A percentile compares a stretch with the other conserved stretches of the same genome.
These are phyloP conservation scores for Trigoniulus corallinus DNA, from an alignment of 1,140 invertebrate genomes.

Conservation along the genomic window DNA sequence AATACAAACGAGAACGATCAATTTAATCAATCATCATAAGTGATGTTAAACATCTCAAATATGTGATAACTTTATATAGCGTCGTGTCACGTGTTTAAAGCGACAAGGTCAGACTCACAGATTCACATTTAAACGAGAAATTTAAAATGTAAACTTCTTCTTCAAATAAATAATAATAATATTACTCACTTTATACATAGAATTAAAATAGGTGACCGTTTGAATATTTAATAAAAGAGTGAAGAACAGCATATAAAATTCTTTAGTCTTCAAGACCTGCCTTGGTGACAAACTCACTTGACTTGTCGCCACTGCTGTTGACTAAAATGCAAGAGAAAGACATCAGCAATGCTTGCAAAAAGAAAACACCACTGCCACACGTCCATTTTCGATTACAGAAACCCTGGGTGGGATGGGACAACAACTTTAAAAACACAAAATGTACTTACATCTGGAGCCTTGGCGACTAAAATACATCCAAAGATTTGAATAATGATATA, in stretches of 20 bases:
- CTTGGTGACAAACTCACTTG: constrained; percentile 5
- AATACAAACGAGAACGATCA: background rate
- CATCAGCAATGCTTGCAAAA: no score
- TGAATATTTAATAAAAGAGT: constrained; percentile 27
- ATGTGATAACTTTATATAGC: no score
- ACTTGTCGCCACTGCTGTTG: background rate
- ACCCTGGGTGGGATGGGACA: no score
- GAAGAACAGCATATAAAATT: constrained; percentile 24
- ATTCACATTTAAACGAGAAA: background rate
- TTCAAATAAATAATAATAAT: no score
- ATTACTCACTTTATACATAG: constrained; percentile 28
- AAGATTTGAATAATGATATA: constrained; percentile 25
- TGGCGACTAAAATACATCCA: constrained; percentile 16
- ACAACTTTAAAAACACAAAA: background rate
- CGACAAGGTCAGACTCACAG: background rate
- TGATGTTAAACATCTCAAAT: no score
- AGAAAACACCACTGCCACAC: no score
- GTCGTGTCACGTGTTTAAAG: background rate
- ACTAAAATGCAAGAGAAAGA: background rate
- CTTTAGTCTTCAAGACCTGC: constrained; percentile 15
- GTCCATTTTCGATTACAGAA: no score
- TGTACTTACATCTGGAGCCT: constrained; percentile 11
- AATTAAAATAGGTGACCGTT: constrained; percentile 25
- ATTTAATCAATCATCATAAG: no score
- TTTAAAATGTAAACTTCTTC: background rate